Evolutionary conservation across 2,888 invertebrate genomes (phyloP).

Genomic region (Pristionchus maxplancki): DNA sequence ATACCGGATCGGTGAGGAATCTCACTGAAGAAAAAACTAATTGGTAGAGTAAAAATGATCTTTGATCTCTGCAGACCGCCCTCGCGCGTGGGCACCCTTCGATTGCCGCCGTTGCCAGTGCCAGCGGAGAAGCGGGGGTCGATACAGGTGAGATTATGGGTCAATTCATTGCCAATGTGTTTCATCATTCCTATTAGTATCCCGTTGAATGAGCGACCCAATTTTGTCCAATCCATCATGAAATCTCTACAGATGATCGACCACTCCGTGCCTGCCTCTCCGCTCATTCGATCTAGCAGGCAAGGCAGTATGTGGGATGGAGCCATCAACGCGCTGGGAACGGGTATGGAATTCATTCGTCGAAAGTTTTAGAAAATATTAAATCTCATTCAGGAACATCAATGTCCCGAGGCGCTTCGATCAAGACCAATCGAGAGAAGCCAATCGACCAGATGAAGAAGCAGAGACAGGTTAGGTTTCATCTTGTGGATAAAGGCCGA

Average conservation of each 20-base stretch:
- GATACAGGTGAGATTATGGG: not conserved
- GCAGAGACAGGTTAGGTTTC: slow-evolving; percentile 45
- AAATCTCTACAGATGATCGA: slow-evolving; percentile 72
- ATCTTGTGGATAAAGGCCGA: not conserved
- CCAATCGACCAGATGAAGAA: slow-evolving; percentile 48
- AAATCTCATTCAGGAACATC: not conserved
- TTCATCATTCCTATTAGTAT: too few relatives aligned
- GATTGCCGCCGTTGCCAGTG: slow-evolving; percentile 27
- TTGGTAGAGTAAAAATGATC: not conserved
- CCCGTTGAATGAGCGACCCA: too few relatives aligned
- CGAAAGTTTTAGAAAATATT: not conserved
- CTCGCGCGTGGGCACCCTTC: slow-evolving; percentile 32
- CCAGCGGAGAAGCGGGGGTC: slow-evolving; percentile 30
- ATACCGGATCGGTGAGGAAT: slow-evolving; percentile 29
- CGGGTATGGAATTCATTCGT: not conserved
- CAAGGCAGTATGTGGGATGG: slow-evolving; percentile 63
- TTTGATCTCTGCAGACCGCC: slow-evolving; percentile 16
- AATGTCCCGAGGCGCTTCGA: not conserved
- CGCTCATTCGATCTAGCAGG: slow-evolving; percentile 51
- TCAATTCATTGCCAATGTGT: too few relatives aligned
- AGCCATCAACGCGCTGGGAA: slow-evolving; percentile 62
- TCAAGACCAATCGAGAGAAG: not conserved
- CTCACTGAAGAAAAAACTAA: too few relatives aligned
- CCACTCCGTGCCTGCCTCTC: slow-evolving; percentile 65
- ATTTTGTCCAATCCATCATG: not conserved